phyloP scores from a whole-genome alignment of 2,113 vertebrate genomes.

The Leuciscus idus region DNA sequence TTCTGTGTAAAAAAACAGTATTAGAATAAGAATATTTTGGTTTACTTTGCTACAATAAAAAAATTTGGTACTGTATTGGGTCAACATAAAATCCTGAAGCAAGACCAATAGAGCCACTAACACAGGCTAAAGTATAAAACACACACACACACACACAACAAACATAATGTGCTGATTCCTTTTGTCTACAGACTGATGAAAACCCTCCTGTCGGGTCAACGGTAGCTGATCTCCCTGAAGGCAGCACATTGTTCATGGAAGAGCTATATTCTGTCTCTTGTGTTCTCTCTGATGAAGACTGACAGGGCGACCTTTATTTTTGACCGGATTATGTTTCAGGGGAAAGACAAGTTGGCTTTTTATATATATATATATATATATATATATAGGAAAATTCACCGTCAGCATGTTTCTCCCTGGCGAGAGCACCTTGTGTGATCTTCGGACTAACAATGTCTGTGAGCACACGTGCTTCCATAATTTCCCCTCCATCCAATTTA shows the following conservation, averaged over 20 bases:
- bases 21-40: neutral
- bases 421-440: slow-evolving; percentile 63
- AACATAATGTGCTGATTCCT: slow-evolving; percentile 48
- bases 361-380: slow-evolving; percentile 49
- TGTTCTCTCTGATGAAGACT: slow-evolving; percentile 69
- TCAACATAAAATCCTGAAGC: neutral
- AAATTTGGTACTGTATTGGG: neutral
- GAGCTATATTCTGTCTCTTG: slow-evolving; percentile 57
- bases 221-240: slow-evolving; percentile 67
- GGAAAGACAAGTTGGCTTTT: slow-evolving; percentile 63
- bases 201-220: slow-evolving; percentile 49
- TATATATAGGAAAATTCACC: slow-evolving; percentile 62
- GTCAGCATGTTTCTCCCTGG: slow-evolving; percentile 67
- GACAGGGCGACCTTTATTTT: slow-evolving; percentile 75
- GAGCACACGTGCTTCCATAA: slow-evolving; percentile 56
- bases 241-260: slow-evolving; percentile 50
- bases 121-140: neutral
- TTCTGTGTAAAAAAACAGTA: neutral
- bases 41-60: neutral
- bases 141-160: slow-evolving; percentile 18
- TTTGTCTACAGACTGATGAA: slow-evolving; percentile 64
- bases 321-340: slow-evolving; percentile 71
- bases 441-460: slow-evolving; percentile 58
- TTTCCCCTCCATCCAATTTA: slow-evolving; percentile 67
- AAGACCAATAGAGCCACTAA: neutral